Evolutionary conservation across 2,113 vertebrate species (phyloP).

Genomic region (Silurus glanis): DNA sequence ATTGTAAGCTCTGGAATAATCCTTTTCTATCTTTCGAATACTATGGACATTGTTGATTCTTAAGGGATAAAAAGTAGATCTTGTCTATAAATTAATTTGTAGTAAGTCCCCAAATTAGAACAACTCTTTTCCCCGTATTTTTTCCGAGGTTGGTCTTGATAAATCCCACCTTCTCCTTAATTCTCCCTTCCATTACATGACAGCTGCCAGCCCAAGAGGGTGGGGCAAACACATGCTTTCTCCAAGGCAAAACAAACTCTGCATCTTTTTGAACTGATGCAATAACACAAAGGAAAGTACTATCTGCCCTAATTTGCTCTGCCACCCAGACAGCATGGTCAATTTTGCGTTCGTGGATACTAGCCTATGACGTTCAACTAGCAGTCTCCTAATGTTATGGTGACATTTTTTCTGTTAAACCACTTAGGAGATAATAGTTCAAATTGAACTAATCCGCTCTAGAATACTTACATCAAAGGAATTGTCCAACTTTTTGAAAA

Average conservation of each 20-base stretch:
- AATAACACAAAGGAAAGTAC: background rate
- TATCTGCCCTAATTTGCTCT: background rate
- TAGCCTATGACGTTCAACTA: background rate
- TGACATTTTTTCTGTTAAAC: background rate
- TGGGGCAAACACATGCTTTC: background rate
- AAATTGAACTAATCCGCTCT: no score
- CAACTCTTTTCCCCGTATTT: background rate
- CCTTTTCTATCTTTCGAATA: background rate
- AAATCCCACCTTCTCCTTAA: background rate
- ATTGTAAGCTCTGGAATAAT: background rate
- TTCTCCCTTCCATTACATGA: background rate
- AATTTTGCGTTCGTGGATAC: background rate
- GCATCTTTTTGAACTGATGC: background rate
- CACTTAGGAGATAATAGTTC: background rate
- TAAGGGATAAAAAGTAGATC: background rate
- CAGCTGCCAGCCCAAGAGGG: background rate
- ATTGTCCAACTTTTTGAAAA: background rate
- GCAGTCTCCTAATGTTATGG: background rate
- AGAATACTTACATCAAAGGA: background rate
- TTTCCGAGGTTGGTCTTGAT: background rate
- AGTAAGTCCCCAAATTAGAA: background rate
- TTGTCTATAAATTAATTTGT: background rate
- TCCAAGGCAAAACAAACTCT: background rate
- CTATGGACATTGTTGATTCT: background rate
- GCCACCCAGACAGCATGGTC: background rate